Evolutionary conservation across 2,797 vertebrate genomes (phyloP), one percentile per base, ranked within the genome.

Genomic region (Gallinago nigripennis): DNA sequence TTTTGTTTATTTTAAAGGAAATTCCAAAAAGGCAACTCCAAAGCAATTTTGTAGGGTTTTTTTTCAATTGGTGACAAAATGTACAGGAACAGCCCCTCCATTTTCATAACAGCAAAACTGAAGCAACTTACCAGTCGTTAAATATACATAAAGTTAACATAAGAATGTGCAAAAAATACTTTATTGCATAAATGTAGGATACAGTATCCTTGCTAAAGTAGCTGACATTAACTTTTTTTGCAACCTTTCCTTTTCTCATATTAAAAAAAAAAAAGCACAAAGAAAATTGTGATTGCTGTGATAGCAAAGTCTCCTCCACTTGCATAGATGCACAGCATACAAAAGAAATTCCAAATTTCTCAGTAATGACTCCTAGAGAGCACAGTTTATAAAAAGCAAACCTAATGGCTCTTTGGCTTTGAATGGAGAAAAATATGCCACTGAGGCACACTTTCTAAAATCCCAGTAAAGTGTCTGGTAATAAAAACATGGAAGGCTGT

Each of bases 371-470:
- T 75, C 33, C 43, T 80, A 35, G 18, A 75, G 4, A 84, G 12
- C 12, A 82, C 0, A 1, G 53, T 39, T 76, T 60, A 65, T 61
- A 58, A 69, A 65, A 90, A 61, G 16, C 31, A 45, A 87, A 61
- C n/a, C 46, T 76, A 82, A 88, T 46, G 75, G 63, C 19, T 84
- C 70, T 64, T 81, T n/a, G 71, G 20, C 39, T 88, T 88, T 51
- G 70, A 39, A 48, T 7, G 37, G n/a, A 43, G 31, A 61, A 90
- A 79, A 77, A 30, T 25, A 35, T 15, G 46, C 24, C 41, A 68
- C 28, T 25, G 41, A 83, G 46, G 13, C 1, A 0, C 12, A 35
- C 28, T 73, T 82, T 78, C 65, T 18, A 10, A 81, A 75, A 69
- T 35, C 16, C 46, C 63, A 69, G 12, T 25, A 69, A 37, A 33